A percentile compares a stretch with the other conserved stretches of the same genome.
phyloP scores from a whole-genome alignment of 2,888 invertebrate species.

The Chromoteleia sp. region DNA sequence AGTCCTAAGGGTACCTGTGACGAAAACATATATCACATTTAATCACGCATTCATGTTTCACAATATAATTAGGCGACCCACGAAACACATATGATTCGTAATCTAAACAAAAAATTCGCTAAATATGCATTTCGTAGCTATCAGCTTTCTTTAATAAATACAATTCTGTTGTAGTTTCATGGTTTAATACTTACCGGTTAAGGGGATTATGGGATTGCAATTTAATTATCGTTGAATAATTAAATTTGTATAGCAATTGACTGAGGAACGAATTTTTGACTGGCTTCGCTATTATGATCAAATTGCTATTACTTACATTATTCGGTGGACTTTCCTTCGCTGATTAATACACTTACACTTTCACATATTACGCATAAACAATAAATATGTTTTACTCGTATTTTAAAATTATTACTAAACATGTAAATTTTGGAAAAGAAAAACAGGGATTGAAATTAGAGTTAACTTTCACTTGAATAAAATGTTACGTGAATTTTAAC shows the following conservation, averaged over 20 bases:
- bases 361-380: conserved; percentile 26
- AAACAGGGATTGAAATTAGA: not conserved
- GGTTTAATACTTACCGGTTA: conserved; percentile 43
- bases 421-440: not conserved
- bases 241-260: not conserved
- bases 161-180: conserved; percentile 30
- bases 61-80: conserved; percentile 61
- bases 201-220: not conserved
- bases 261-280: conserved; percentile 6
- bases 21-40: conserved; percentile 8
- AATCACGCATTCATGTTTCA: conserved; percentile 20
- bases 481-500: too few species aligned
- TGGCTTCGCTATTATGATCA: conserved; percentile 34
- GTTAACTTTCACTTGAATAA: too few species aligned
- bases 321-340: conserved; percentile 21
- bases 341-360: conserved; percentile 53
- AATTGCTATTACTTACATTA: conserved; percentile 51
- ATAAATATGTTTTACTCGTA: not conserved
- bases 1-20: conserved; percentile 51
- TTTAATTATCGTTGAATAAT: conserved; percentile 1
- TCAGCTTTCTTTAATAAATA: not conserved
- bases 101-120: conserved; percentile 13
- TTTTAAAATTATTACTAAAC: not conserved
- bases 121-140: conserved; percentile 53
- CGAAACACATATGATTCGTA: conserved; percentile 55